Evolutionary conservation across 2,888 invertebrate species (phyloP).

Genomic region (Chalcosyrphus nemorum): DNA sequence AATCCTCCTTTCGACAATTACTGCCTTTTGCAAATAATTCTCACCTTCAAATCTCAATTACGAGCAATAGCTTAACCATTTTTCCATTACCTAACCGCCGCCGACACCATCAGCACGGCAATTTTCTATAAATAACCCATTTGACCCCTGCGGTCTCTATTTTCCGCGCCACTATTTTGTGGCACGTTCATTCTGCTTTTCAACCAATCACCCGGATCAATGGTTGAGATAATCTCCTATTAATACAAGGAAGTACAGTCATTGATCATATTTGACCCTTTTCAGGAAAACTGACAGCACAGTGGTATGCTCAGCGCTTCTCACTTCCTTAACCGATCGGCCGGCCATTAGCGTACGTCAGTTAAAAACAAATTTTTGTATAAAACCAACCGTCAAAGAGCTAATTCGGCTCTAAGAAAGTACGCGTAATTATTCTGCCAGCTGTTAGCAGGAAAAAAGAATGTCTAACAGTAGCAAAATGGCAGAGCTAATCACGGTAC

Average conservation of each 20-base stretch:
- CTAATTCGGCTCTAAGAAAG: neutral
- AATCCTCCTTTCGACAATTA: constrained; percentile 23
- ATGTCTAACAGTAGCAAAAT: neutral
- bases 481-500: constrained; percentile 7
- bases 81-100: constrained; percentile 9
- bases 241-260: constrained; percentile 46
- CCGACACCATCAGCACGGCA: neutral
- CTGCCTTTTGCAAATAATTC: constrained; percentile 26
- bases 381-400: neutral
- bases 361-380: constrained; percentile 9
- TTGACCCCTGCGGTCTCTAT: constrained; percentile 39
- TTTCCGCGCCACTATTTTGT: constrained; percentile 15
- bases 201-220: constrained; percentile 51
- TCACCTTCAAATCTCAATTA: constrained; percentile 49
- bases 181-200: neutral
- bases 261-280: constrained; percentile 18
- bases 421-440: constrained; percentile 21
- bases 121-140: constrained; percentile 43
- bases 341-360: neutral
- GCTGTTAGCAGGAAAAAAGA: neutral
- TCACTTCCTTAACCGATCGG: constrained; percentile 14
- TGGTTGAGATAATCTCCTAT: constrained; percentile 49
- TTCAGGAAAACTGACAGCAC: constrained; percentile 12
- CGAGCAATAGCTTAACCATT: constrained; percentile 6
- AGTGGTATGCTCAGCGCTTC: constrained; percentile 12